These are phyloP conservation scores for Chloroceryle amazona DNA, from an alignment of 2,797 vertebrate genomes.

Conservation along the genomic window DNA sequence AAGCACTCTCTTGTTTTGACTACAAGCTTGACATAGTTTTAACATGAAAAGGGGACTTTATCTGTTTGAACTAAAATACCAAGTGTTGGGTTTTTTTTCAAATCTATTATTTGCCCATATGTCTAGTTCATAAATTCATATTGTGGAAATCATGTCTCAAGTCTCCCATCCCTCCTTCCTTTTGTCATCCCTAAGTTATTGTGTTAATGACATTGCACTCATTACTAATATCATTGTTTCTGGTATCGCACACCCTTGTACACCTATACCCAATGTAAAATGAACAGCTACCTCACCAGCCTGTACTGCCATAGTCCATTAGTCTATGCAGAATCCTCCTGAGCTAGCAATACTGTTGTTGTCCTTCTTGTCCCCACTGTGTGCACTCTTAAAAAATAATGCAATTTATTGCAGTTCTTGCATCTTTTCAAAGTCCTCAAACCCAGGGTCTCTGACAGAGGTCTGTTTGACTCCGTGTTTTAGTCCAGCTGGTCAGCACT, in stretches of 20 bases:
- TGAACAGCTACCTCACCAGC: fast-evolving
- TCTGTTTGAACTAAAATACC: background rate
- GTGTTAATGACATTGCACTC: fast-evolving
- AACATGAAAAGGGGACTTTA: background rate
- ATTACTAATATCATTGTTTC: background rate
- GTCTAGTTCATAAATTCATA: background rate
- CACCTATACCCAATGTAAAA: background rate
- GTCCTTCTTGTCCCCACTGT: background rate
- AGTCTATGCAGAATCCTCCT: background rate
- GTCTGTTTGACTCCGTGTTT: constrained; percentile 36
- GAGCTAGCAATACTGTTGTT: background rate
- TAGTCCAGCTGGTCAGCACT: constrained; percentile 44
- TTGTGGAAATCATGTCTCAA: background rate
- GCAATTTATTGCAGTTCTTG: background rate
- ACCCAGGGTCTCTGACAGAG: constrained; percentile 40
- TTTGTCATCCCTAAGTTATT: background rate
- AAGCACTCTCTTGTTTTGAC: background rate
- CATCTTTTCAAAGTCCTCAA: background rate
- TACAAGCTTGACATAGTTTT: background rate
- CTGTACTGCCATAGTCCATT: fast-evolving
- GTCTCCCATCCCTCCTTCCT: background rate
- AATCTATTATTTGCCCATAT: background rate
- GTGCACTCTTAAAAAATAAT: background rate
- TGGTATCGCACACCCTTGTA: background rate
- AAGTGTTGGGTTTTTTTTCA: background rate